Base-by-base conservation (phyloP, 2,113 vertebrate species). In the Heterochromis multidens region DNA sequence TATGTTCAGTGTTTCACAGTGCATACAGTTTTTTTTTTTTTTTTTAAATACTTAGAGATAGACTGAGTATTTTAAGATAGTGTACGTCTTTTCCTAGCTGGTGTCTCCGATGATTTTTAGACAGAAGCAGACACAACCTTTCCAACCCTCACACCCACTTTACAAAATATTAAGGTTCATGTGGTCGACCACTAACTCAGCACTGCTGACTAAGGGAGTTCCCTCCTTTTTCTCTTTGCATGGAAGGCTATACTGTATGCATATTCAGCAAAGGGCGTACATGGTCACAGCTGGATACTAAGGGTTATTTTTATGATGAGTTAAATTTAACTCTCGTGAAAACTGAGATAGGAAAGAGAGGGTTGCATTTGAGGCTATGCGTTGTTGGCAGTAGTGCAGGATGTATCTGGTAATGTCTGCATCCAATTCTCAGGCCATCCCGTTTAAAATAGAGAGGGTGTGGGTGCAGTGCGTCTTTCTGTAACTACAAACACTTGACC, bases 181-280 rank as follows among this genome's bases (percentile, higher is more conserved):
- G 89, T 84, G 93, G 93, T 88, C 10, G 16, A 81, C 81, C 49
- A 43, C 61, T 14, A 61, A 46, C 67, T 91, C 74, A 82, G 78
- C 80, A 40, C 57, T 90, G 88, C 87, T 90, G 91, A 92, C 90
- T 82, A 57, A 91, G 83, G 84, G 56, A 89, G 61, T 80, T 88
- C 56, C 76, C 59, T 74, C 10, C 65, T 79, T 40, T 90, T 79
- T 84, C 35, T 83, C 27, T 56, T 74, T 25, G 29, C 67, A 27
- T 27, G 27, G 27, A 89, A 74, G 2, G 49, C 57, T 87, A 7
- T 67, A 31, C 65, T 59, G 25, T 80, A 52, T 49, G 54, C 61
- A 62, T n/a, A 90, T 85, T 77, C 19, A 72, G 81, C 31, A 72
- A 72, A 81, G 35, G 70, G 77, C 81, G 19, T 60, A 70, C 65